Evolutionary conservation across 2,113 vertebrate genomes (phyloP).

Genomic region (Neolamprologus longior): DNA sequence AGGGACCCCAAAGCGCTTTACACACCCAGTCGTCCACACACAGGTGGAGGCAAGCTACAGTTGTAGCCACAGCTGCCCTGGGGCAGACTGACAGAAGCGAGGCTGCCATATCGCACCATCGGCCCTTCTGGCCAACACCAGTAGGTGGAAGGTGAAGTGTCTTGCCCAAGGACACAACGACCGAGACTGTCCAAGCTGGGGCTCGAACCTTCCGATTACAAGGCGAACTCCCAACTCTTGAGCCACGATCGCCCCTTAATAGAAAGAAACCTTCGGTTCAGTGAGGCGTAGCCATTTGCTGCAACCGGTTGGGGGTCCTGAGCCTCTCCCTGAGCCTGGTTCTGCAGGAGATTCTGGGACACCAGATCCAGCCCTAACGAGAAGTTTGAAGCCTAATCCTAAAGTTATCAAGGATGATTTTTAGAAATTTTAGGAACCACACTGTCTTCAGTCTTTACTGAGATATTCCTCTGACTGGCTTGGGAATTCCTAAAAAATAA

Average conservation of each 20-base stretch:
- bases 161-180: no score
- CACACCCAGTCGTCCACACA: no score
- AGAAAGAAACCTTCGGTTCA: neutral
- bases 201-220: no score
- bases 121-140: no score
- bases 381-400: neutral
- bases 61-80: no score
- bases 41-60: no score
- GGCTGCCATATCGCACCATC: no score
- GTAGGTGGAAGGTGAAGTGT: no score
- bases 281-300: neutral
- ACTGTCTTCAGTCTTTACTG: neutral
- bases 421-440: neutral
- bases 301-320: neutral
- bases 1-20: no score
- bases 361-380: neutral
- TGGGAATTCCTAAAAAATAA: neutral
- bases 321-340: neutral
- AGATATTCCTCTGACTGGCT: neutral
- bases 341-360: neutral
- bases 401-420: neutral
- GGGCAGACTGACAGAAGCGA: no score
- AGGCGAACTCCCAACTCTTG: no score
- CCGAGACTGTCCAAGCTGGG: fast-evolving
- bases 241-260: no score